Evolutionary conservation across 2,113 vertebrate species (phyloP).

Genomic region (Smithornis capensis): DNA sequence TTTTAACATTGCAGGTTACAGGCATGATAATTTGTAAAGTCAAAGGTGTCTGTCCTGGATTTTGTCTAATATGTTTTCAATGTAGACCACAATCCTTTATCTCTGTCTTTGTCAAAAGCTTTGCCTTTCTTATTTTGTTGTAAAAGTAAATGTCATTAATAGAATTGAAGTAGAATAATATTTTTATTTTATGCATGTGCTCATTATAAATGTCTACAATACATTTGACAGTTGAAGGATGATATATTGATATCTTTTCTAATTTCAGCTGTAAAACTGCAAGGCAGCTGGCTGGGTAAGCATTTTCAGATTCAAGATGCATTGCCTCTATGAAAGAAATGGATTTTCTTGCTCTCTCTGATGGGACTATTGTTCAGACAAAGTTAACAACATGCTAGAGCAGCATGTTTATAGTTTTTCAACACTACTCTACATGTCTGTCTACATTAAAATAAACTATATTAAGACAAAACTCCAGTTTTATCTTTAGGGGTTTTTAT

Average conservation of each 20-base stretch:
- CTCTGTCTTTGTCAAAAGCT: not conserved
- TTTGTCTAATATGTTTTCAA: not conserved
- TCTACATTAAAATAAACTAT: not conserved
- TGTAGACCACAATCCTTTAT: not conserved
- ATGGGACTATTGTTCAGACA: not conserved
- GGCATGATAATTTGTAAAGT: not conserved
- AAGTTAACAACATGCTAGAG: not conserved
- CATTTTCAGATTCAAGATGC: not conserved
- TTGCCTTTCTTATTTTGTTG: not conserved
- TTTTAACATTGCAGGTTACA: not conserved
- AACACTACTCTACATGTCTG: not conserved
- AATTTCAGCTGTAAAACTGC: not conserved
- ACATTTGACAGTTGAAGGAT: not conserved
- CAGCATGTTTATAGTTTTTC: not conserved
- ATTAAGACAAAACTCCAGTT: not conserved
- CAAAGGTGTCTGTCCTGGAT: not conserved
- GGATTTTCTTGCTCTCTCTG: slow-evolving; percentile 12
- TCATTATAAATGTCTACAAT: not conserved
- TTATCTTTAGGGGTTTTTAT: too few species aligned
- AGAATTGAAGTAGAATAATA: not conserved
- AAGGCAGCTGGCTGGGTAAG: not conserved
- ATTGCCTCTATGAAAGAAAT: not conserved
- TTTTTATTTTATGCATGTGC: not conserved
- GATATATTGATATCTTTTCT: slow-evolving; percentile 26
- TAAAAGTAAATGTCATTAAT: not conserved